A percentile compares a stretch with the other conserved stretches of the same genome.
Evolutionary conservation across 53 echinoderm and acorn worm species (phyloP).

Genomic region (Actinopyga echinites): DNA sequence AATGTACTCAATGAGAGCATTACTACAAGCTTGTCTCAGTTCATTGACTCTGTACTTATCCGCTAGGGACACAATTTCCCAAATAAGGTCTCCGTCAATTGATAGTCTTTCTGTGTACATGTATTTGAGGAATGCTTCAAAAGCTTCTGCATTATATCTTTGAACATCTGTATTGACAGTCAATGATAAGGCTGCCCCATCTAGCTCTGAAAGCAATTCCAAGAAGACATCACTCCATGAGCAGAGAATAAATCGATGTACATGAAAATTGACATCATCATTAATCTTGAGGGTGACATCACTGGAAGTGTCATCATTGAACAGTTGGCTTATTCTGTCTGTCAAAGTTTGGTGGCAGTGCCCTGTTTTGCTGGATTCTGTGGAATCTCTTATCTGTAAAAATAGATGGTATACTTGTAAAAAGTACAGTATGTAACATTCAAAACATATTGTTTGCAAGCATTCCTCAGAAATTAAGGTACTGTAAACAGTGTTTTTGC

Average conservation of each 20-base stretch:
- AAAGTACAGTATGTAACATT: no score
- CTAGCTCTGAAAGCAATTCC: neutral
- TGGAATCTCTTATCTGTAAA: no score
- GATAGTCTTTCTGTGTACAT: constrained; percentile 16
- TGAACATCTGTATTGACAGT: neutral
- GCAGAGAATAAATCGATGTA: neutral
- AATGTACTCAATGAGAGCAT: neutral
- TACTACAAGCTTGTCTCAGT: neutral
- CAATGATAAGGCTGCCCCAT: neutral
- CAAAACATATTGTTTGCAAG: no score
- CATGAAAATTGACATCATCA: neutral
- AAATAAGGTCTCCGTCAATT: neutral
- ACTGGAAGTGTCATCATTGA: neutral
- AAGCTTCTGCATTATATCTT: neutral
- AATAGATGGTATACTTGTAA: no score
- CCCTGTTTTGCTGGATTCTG: no score
- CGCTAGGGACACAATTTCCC: constrained; percentile 13
- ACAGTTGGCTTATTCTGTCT: neutral
- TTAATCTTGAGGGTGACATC: neutral
- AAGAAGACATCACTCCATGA: constrained; percentile 12
- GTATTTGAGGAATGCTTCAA: neutral
- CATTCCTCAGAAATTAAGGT: no score
- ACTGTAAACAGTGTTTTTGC: no score
- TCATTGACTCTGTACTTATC: neutral
- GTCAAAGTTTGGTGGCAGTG: no score